These are phyloP conservation scores for Oryctes rhinoceros DNA, from an alignment of 1,140 invertebrate genomes.

Conservation along the genomic window DNA sequence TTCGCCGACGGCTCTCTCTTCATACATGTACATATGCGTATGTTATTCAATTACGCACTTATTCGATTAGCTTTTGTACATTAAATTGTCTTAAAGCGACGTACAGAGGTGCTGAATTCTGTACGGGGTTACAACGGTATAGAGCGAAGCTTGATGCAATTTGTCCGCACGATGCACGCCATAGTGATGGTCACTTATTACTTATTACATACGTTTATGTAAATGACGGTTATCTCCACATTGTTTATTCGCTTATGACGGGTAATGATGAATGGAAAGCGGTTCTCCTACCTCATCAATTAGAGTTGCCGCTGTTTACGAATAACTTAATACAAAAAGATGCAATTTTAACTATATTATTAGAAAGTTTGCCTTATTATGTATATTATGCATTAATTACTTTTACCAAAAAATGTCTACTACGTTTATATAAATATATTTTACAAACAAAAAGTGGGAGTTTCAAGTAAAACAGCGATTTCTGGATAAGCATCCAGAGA, in stretches of 20 bases:
- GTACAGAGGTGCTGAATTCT: neutral
- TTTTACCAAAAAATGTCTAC: too few relatives aligned
- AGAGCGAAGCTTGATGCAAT: neutral
- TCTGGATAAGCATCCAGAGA: too few relatives aligned
- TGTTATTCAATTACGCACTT: conserved; percentile 45
- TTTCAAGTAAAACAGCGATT: too few relatives aligned
- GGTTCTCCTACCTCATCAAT: neutral
- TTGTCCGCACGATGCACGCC: neutral
- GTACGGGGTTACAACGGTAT: neutral
- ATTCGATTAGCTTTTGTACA: conserved; percentile 34
- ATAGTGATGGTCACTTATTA: conserved; percentile 21
- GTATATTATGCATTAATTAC: too few relatives aligned
- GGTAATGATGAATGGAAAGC: conserved; percentile 18
- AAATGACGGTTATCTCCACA: conserved; percentile 35
- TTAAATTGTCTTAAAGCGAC: conserved; percentile 1
- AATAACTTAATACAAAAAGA: neutral
- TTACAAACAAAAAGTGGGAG: too few relatives aligned
- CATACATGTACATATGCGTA: conserved; percentile 26
- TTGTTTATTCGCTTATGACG: conserved; percentile 31
- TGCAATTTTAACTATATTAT: neutral
- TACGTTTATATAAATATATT: too few relatives aligned
- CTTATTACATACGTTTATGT: conserved; percentile 40
- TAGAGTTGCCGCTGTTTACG: neutral
- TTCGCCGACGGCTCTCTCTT: neutral
- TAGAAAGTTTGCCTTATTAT: too few relatives aligned